Evolutionary conservation across 2,113 vertebrate genomes (phyloP), one percentile per base, ranked within the genome.

Genomic region (Cephalopholis sonnerati): DNA sequence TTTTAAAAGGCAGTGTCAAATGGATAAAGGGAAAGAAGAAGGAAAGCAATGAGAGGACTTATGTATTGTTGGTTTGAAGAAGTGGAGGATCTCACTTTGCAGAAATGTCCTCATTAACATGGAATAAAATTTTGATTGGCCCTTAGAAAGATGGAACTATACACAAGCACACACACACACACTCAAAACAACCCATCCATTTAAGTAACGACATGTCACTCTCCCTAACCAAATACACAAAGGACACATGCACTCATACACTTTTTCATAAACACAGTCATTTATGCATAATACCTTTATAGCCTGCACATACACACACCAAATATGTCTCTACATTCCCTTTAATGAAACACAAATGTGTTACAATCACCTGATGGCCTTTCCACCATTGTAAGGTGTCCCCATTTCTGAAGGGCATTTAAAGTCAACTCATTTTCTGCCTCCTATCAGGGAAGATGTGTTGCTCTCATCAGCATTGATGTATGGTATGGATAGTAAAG

Each of bases 391-490:
- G 22, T 62, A 57, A 46, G 13, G 18, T 67, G 71, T 77, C 51
- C 8, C 29, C 29, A 24, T 59, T 76, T 67, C 61, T 77, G 69
- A 87, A 82, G 90, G 74, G 62, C 81, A 71, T 81, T 66, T 20
- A 72, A 88, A 80, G 69, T 86, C 71, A 58, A 53, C 64, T 50
- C 16, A 50, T 74, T 77, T 41, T n/a, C 71, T 44, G 48, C 54
- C 73, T 77, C 61, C 69, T 62, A 16, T 81, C 59, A 66, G 51
- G 36, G 13, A 29, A 65, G 65, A 82, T 72, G 51, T 53, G 55
- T 51, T 81, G 58, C 62, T 66, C 58, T 64, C 68, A 62, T 80
- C 68, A 81, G 48, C 75, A 39, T 63, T 89, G 82, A 92, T 89
- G 57, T 75, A 84, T 81, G 62, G 57, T 58, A 62, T 58, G 46